Conservation (phyloP, 2,888 invertebrate genomes). For the Petrolisthes cinctipes region DNA sequence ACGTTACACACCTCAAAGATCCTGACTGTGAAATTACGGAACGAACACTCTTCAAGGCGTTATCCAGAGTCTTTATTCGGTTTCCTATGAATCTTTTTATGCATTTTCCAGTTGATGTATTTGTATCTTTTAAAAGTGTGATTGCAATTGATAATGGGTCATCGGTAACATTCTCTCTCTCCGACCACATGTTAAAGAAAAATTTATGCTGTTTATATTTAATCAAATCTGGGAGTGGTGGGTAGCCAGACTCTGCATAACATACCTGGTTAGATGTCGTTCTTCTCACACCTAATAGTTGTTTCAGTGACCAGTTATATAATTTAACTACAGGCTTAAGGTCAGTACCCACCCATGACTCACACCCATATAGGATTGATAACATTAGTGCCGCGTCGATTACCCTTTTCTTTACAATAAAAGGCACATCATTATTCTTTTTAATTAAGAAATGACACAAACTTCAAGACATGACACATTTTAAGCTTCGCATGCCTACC, state of each 20-base stretch:
- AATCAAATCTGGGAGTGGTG: conserved; percentile 3
- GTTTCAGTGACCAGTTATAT: conserved; percentile 15
- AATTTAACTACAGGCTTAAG: conserved; percentile 11
- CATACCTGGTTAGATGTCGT: conserved; percentile 30
- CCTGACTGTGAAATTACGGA: not conserved
- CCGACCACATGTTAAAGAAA: conserved; percentile 7
- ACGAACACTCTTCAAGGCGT: not conserved
- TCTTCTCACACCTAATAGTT: conserved; percentile 25
- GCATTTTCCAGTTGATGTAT: not conserved
- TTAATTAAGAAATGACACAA: conserved; percentile 19
- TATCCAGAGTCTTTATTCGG: not conserved
- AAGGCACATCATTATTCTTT: conserved; percentile 24
- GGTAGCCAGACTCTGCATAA: conserved; percentile 29
- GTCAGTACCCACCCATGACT: conserved; percentile 23
- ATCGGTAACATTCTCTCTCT: not conserved
- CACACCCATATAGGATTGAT: conserved; percentile 16
- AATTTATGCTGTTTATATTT: conserved; percentile 24
- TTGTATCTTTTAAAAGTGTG: not conserved
- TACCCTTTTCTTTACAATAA: not conserved
- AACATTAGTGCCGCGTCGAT: conserved; percentile 21
- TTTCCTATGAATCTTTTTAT: conserved; percentile 10
- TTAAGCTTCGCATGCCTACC: conserved; percentile 8
- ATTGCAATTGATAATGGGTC: conserved; percentile 11
- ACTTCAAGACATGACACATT: conserved; percentile 14
- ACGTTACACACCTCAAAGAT: not conserved